phyloP scores from a whole-genome alignment of 2,113 vertebrate genomes.

The Planiliza haematocheilus region DNA sequence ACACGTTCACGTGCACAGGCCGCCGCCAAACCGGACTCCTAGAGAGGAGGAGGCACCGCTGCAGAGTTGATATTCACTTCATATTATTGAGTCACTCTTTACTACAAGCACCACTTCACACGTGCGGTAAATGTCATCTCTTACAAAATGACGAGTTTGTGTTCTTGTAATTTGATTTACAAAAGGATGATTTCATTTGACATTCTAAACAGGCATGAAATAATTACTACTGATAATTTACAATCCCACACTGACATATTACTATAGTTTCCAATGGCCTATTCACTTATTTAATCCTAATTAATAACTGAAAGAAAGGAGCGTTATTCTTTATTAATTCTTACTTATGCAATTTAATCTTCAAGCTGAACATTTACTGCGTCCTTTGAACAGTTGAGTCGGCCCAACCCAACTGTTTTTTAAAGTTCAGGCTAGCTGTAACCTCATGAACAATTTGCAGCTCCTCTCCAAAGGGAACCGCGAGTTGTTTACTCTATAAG shows the following conservation, averaged over 20 bases:
- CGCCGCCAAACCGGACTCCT: not conserved
- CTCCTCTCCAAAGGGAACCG: conserved; percentile 30
- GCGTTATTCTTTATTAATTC: not conserved
- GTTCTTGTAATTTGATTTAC: no score
- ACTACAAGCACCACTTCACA: not conserved
- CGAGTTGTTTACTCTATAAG: conserved; percentile 55
- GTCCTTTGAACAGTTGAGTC: not conserved
- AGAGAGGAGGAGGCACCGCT: not conserved
- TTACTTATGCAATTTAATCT: not conserved
- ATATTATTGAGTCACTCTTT: not conserved
- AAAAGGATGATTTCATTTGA: not conserved
- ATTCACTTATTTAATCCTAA: conserved; percentile 2
- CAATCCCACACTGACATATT: not conserved
- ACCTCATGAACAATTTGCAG: conserved; percentile 2
- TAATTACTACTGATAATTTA: not conserved
- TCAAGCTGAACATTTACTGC: conserved; percentile 3
- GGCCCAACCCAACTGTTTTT: no score
- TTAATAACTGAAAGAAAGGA: conserved; percentile 3
- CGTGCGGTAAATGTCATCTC: no score
- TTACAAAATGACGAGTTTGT: no score
- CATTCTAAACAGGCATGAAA: not conserved
- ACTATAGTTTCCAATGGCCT: not conserved
- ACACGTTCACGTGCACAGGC: not conserved
- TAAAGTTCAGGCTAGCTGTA: not conserved
- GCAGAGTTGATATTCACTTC: conserved; percentile 12